phyloP scores from a whole-genome alignment of 2,797 vertebrate genomes.

The Dromococcyx pavoninus region DNA sequence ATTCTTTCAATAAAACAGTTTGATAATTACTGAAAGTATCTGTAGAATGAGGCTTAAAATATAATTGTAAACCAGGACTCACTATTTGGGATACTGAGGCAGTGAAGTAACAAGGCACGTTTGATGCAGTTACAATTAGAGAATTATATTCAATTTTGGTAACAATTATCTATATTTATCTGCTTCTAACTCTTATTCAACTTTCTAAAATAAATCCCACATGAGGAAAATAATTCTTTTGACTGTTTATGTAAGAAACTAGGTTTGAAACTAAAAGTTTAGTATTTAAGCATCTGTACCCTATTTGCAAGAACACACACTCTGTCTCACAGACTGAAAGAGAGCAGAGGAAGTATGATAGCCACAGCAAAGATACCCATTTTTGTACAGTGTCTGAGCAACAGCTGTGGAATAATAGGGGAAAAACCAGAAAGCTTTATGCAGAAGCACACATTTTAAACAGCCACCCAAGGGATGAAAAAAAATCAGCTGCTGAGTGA shows the following conservation, averaged over 20 bases:
- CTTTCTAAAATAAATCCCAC: background rate
- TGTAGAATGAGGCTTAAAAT: background rate
- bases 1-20: background rate
- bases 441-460: constrained; percentile 14
- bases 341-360: background rate
- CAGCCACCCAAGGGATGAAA: constrained; percentile 2
- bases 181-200: background rate
- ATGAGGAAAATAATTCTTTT: background rate
- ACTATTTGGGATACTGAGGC: background rate
- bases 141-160: background rate
- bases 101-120: background rate
- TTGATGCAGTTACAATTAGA: background rate
- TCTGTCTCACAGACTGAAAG: background rate
- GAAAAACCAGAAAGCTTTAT: background rate
- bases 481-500: constrained; percentile 14
- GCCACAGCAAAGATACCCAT: background rate
- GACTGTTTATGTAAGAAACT: background rate
- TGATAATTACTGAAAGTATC: background rate
- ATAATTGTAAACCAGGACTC: background rate
- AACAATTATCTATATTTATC: background rate
- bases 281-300: background rate
- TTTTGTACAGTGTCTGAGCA: background rate
- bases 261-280: background rate
- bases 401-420: background rate
- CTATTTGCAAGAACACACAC: background rate